A percentile compares a stretch with the other conserved stretches of the same genome.
Evolutionary conservation across 2,888 invertebrate species (phyloP).

Genomic region (Heliconius ethilla): DNA sequence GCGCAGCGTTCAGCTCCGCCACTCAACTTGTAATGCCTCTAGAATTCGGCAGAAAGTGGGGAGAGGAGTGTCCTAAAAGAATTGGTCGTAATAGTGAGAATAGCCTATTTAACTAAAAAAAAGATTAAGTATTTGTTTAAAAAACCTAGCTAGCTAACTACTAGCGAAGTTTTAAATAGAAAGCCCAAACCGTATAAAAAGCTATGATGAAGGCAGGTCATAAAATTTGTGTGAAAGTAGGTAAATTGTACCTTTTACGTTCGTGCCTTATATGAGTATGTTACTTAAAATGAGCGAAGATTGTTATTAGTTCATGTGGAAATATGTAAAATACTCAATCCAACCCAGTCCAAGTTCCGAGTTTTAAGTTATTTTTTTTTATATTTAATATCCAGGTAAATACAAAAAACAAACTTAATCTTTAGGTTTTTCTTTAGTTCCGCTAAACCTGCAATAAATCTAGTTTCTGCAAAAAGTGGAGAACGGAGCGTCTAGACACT

Average conservation of each 20-base stretch:
- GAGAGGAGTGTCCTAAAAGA: not conserved
- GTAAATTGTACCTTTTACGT: conserved; percentile 36
- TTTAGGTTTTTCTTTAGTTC: too few relatives aligned
- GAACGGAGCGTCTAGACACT: too few relatives aligned
- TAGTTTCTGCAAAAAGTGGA: too few relatives aligned
- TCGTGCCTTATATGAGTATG: conserved; percentile 17
- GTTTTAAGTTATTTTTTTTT: too few relatives aligned
- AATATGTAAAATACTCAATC: not conserved
- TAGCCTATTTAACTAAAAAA: conserved; percentile 9
- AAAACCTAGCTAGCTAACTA: conserved; percentile 19
- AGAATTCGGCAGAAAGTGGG: too few relatives aligned
- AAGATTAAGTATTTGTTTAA: conserved; percentile 30
- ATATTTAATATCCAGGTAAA: too few relatives aligned
- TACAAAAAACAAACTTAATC: too few relatives aligned
- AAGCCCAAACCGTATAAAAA: conserved; percentile 37
- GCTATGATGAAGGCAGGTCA: conserved; percentile 32
- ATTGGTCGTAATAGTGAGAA: not conserved
- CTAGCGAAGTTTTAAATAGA: conserved; percentile 29
- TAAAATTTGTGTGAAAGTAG: conserved; percentile 37
- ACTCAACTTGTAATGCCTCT: too few relatives aligned
- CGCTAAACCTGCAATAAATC: too few relatives aligned
- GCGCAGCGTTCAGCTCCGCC: too few relatives aligned
- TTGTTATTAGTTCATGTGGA: conserved; percentile 4
- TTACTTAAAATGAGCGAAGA: conserved; percentile 30
- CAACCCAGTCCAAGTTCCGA: too few relatives aligned